These are phyloP conservation scores for Panopea generosa DNA, from an alignment of 2,888 invertebrate genomes.

Conservation along the genomic window DNA sequence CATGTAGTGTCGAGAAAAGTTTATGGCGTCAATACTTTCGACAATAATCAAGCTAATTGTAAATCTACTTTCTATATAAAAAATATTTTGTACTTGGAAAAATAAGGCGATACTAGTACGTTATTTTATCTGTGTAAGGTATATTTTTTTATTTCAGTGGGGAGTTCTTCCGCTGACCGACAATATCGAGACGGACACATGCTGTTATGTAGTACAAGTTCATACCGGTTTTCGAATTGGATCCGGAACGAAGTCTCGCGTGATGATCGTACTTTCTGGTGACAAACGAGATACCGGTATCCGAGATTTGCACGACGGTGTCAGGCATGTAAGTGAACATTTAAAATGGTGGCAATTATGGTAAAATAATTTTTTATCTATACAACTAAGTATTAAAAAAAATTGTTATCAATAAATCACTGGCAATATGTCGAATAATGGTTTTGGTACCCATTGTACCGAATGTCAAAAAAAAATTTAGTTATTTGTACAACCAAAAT, in stretches of 20 bases:
- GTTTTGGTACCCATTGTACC: no score
- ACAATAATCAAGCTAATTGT: no score
- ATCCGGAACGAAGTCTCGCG: conserved; percentile 63
- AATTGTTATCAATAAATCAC: no score
- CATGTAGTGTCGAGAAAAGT: no score
- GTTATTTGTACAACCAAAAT: no score
- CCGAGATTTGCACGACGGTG: conserved; percentile 62
- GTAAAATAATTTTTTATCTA: neutral
- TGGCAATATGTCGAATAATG: no score
- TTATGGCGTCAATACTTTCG: no score
- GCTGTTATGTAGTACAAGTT: conserved; percentile 64
- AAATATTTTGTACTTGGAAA: no score
- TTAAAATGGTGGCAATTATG: neutral
- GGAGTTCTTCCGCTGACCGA: conserved; percentile 59
- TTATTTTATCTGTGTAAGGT: no score
- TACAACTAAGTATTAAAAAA: no score
- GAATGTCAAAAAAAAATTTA: neutral
- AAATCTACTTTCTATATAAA: no score
- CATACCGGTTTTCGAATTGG: conserved; percentile 62
- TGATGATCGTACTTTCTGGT: conserved; percentile 71
- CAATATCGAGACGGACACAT: conserved; percentile 52
- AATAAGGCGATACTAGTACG: no score
- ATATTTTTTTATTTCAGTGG: conserved; percentile 70
- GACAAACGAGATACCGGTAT: conserved; percentile 70
- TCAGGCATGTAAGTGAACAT: conserved; percentile 39